These are phyloP conservation scores for Myotis yumanensis DNA, from an alignment of 2,113 vertebrate genomes.

Conservation along the genomic window DNA sequence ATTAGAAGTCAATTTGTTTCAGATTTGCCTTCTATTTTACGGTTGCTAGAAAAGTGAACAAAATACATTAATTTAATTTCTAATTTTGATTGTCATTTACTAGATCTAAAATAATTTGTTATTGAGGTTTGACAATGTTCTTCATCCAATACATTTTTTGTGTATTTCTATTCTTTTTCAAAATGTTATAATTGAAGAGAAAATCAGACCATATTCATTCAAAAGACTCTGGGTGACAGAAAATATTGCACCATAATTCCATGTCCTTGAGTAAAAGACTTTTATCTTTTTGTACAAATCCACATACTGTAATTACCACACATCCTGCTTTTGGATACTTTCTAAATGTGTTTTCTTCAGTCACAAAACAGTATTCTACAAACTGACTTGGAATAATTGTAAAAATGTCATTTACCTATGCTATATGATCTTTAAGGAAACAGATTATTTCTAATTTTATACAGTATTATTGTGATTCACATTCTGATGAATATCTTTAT, in stretches of 20 bases:
- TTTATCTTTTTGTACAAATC: background rate
- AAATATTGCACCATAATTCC: background rate
- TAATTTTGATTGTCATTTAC: background rate
- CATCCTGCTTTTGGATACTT: background rate
- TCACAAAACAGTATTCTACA: background rate
- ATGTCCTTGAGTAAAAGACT: background rate
- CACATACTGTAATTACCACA: background rate
- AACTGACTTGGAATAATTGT: background rate
- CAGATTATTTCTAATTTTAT: background rate
- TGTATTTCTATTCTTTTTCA: background rate
- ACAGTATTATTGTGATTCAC: background rate
- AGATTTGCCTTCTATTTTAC: constrained; percentile 25
- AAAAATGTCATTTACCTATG: background rate
- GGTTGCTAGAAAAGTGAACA: background rate
- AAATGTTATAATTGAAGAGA: background rate
- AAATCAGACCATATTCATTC: background rate
- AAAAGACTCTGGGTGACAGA: background rate
- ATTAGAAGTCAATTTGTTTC: constrained; percentile 13
- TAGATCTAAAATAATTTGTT: background rate
- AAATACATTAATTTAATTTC: background rate
- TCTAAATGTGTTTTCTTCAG: background rate
- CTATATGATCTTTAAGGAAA: background rate
- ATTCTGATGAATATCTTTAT: background rate
- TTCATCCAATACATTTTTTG: background rate
- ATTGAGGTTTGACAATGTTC: background rate